Evolutionary conservation across 2,113 vertebrate genomes (phyloP).

Genomic region (Ptychochromis oligacanthus): DNA sequence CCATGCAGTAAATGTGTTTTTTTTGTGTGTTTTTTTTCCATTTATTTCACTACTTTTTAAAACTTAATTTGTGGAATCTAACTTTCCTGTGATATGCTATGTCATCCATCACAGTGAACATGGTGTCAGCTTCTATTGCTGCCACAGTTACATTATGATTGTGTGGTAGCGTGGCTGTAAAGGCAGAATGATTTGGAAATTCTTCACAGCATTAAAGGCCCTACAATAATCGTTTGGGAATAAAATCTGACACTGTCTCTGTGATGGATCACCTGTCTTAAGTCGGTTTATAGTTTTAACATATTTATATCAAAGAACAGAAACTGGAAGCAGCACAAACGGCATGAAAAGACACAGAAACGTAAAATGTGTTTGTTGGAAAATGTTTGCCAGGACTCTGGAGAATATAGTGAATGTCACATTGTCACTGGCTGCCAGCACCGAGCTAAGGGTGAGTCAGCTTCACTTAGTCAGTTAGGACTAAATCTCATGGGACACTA

Average conservation of each 20-base stretch:
- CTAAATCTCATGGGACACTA: background rate
- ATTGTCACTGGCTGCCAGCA: constrained; percentile 19
- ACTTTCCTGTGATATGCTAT: background rate
- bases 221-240: constrained; percentile 10
- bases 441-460: constrained; percentile 31
- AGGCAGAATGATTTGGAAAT: constrained; percentile 6
- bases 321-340: background rate
- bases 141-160: constrained; percentile 7
- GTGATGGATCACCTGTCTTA: constrained; percentile 29
- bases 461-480: constrained; percentile 15
- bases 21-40: background rate
- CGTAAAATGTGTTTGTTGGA: background rate
- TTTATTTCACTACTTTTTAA: background rate
- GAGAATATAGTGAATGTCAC: constrained; percentile 11
- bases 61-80: constrained; percentile 13
- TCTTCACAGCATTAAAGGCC: background rate
- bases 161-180: background rate
- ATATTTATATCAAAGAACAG: background rate
- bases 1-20: fast-evolving
- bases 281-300: background rate
- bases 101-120: constrained; percentile 29
- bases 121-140: constrained; percentile 1
- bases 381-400: background rate
- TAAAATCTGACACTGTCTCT: constrained; percentile 16
- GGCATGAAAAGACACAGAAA: background rate